Conservation (phyloP, 2,888 invertebrate genomes). For the Macrosiphum euphorbiae region DNA sequence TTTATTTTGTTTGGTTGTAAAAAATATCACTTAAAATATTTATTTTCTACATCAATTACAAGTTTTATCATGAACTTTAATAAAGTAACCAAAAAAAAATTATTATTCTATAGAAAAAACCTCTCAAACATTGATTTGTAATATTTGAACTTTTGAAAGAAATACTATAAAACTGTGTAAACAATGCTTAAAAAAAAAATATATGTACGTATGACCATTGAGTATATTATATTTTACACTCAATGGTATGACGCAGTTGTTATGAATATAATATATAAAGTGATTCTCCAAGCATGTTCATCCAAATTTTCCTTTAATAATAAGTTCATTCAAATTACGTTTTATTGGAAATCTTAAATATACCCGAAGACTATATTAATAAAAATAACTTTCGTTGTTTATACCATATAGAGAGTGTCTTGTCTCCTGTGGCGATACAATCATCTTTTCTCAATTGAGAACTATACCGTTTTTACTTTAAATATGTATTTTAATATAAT, state of each 20-base stretch:
- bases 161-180: not conserved
- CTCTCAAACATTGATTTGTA: not conserved
- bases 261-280: not conserved
- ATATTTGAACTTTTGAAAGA: not conserved
- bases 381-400: not conserved
- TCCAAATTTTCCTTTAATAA: not conserved
- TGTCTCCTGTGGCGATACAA: not conserved
- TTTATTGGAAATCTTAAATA: not conserved
- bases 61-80: not conserved
- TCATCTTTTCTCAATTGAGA: not conserved
- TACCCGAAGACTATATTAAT: not conserved
- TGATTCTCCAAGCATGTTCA: not conserved
- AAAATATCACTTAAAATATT: not conserved
- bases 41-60: not conserved
- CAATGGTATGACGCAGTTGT: not conserved
- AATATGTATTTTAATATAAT: not conserved
- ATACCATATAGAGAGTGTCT: not conserved
- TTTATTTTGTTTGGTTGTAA: not conserved
- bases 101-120: not conserved
- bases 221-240: no score
- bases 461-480: not conserved
- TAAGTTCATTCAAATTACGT: not conserved
- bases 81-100: not conserved
- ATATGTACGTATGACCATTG: not conserved
- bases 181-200: not conserved